Evolutionary conservation across 1,140 invertebrate species (phyloP), one percentile per base, ranked within the genome.

Genomic region (Drosophila kohkoa): DNA sequence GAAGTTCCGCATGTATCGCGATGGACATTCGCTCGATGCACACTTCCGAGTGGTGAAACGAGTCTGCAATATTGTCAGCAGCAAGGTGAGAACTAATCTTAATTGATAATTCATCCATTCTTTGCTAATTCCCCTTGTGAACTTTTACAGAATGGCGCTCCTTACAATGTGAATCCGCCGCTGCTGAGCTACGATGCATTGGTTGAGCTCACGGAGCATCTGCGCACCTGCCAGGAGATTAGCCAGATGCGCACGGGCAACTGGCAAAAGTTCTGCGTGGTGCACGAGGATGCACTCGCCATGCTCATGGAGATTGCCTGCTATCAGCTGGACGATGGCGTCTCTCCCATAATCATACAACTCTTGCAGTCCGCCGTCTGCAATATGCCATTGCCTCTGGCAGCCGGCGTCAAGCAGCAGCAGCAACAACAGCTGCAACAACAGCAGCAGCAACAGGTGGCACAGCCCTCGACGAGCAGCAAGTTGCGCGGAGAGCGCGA

Each of bases 211-310:
- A 98, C 99, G 79, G 98, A 99, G 92, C 98, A 99, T 93, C 93
- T 99, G 54, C 99, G 99, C 93, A 96, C 96, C 13, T 99, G 98
- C 82, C 95, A 97, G 59, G 99, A 99, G 92, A 97, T 99, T 69
- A 98, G 98, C 16, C 95, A 96, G 11, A 96, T 95, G 77, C 95
- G 98, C n/a, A 98, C 97, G 0, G 95, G 96, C 63, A 99, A 99
- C 93, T 99, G 98, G 98, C 98, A 99, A 92, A 95, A 96, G 81
- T 98, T 98, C 92, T 99, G 98, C 91, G 92, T 96, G 8, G 94
- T 95, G 25, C 95, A 97, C 74, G 94, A 96, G 32, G 94, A 95
- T 78, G 95, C 97, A 0, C 94, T 99, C 45, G 93, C 95, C 7
- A 98, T 97, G 94, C 93, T 98, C 67, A 94, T 98, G 77, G 94